These are phyloP conservation scores for Hydrozoanthus gracilis DNA, from an alignment of 92 coral and sea anemone genomes.

Conservation along the genomic window DNA sequence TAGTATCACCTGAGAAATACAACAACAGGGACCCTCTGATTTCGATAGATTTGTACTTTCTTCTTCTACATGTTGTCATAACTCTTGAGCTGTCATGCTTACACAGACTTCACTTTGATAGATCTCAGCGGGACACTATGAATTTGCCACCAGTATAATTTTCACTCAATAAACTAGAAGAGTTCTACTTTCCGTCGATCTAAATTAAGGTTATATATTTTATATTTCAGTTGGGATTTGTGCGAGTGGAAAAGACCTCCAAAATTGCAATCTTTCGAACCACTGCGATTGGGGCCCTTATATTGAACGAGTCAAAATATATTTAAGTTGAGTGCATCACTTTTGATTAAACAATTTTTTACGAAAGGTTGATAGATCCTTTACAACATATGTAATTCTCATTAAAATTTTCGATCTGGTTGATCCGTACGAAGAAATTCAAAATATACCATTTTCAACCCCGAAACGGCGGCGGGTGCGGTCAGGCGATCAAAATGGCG, in stretches of 20 bases:
- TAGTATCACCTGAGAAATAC: no score
- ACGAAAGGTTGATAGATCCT: no score
- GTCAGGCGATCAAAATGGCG: no score
- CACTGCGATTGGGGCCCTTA: conserved; percentile 25
- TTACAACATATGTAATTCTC: no score
- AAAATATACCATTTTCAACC: no score
- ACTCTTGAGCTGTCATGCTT: no score
- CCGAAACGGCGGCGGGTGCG: no score
- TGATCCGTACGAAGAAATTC: no score
- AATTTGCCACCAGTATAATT: conserved; percentile 21
- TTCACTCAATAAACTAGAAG: conserved; percentile 21
- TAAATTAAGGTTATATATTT: not conserved
- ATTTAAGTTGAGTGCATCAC: not conserved
- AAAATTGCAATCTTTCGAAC: conserved; percentile 9
- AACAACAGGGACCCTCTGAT: no score
- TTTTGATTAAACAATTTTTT: not conserved
- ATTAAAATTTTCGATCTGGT: no score
- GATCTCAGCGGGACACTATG: conserved; percentile 22
- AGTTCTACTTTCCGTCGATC: conserved; percentile 3
- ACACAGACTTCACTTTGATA: conserved; percentile 34
- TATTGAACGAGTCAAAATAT: conserved; percentile 18
- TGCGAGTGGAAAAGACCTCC: conserved; percentile 24
- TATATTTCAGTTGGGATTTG: conserved; percentile 14
- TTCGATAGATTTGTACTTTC: no score
- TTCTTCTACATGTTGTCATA: no score